A percentile compares a stretch with the other conserved stretches of the same genome.
phyloP scores from a whole-genome alignment of 2,888 invertebrate species.

The Microctonus hyperodae region DNA sequence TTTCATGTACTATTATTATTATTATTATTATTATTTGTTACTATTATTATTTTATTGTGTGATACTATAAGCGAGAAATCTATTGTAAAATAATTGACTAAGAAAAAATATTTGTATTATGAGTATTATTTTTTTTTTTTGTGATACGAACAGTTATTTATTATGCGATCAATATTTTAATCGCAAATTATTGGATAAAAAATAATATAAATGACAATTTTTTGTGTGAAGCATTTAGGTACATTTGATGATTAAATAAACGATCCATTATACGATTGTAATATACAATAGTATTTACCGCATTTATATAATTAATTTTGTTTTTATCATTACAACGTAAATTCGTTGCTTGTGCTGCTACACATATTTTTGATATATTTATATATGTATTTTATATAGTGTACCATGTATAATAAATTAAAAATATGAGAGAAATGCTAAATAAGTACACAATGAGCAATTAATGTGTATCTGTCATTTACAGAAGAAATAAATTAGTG shows the following conservation, averaged over 20 bases:
- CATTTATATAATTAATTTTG: not conserved
- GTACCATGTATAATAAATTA: not conserved
- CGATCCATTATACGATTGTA: conserved; percentile 13
- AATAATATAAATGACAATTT: not conserved
- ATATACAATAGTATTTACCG: conserved; percentile 7
- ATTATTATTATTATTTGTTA: no score
- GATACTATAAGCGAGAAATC: not conserved
- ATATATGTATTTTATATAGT: not conserved
- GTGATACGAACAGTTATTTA: not conserved
- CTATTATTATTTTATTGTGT: not conserved
- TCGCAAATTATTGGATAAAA: not conserved
- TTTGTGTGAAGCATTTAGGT: conserved; percentile 20
- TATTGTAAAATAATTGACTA: not conserved
- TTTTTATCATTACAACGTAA: not conserved
- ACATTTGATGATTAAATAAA: conserved; percentile 16
- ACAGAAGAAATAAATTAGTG: not conserved
- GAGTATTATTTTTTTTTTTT: not conserved
- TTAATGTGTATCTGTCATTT: not conserved
- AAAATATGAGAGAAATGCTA: not conserved
- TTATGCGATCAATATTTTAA: not conserved
- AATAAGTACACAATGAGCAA: not conserved
- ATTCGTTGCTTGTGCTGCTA: not conserved
- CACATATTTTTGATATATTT: not conserved
- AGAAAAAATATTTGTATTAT: no score
- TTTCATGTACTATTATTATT: not conserved